These are phyloP conservation scores for Rhagoletis zephyria DNA, from an alignment of 1,140 invertebrate genomes.

Conservation along the genomic window DNA sequence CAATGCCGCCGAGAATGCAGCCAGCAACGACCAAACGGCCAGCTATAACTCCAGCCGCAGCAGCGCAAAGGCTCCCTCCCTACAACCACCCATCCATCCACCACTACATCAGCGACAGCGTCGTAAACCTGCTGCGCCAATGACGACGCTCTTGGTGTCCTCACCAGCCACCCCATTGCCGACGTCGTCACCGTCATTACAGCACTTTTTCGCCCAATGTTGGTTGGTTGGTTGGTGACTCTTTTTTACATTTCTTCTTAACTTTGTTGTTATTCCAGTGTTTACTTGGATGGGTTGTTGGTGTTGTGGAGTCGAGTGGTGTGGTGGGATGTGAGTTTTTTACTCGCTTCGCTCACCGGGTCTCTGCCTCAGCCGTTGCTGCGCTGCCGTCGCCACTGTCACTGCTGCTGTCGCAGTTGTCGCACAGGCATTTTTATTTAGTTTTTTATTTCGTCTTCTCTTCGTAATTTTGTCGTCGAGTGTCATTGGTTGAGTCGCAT, in stretches of 20 bases:
- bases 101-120: not conserved
- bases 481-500: conserved; percentile 70
- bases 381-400: conserved; percentile 4
- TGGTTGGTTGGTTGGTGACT: not conserved
- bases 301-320: not conserved
- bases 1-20: not conserved
- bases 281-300: not conserved
- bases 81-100: not conserved
- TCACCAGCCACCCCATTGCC: not conserved
- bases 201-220: conserved; percentile 11
- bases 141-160: conserved; percentile 39
- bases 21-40: not conserved
- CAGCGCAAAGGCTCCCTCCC: not conserved
- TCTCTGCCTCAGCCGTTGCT: not conserved
- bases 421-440: conserved; percentile 52
- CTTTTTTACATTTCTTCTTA: conserved; percentile 29
- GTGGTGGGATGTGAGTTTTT: conserved; percentile 48
- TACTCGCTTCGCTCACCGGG: conserved; percentile 2
- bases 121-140: not conserved
- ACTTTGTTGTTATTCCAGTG: conserved; percentile 27
- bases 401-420: conserved; percentile 54
- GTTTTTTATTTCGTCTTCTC: conserved; percentile 52
- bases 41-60: too few species aligned
- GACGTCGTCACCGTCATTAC: conserved; percentile 29
- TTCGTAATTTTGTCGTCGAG: conserved; percentile 71